A percentile compares a stretch with the other conserved stretches of the same genome.
These are phyloP conservation scores for Holocentrus rufus DNA, from an alignment of 2,797 vertebrate species.

Conservation along the genomic window DNA sequence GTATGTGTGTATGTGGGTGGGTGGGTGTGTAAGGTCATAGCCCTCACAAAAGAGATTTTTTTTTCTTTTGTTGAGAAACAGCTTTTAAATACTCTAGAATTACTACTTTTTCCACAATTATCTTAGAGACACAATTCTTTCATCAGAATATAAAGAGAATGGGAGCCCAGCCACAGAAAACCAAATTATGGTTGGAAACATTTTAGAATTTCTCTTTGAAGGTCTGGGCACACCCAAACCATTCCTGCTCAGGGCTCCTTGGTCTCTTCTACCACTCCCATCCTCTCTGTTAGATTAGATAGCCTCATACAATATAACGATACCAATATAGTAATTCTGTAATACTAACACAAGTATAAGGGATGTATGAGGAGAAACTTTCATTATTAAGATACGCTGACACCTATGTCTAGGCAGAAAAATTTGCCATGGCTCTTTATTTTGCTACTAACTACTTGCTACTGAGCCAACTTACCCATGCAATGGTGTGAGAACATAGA, in stretches of 20 bases:
- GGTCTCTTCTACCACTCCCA: too few relatives aligned
- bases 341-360: neutral
- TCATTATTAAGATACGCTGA: neutral
- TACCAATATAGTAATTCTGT: neutral
- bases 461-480: too few relatives aligned
- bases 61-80: neutral
- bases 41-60: neutral
- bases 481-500: too few relatives aligned
- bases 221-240: too few relatives aligned
- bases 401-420: neutral
- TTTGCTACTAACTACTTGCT: neutral
- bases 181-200: neutral
- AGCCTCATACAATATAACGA: too few relatives aligned
- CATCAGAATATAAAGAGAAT: neutral
- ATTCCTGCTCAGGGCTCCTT: too few relatives aligned
- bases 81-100: neutral
- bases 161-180: neutral
- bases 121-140: neutral
- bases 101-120: neutral
- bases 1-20: slow-evolving; percentile 10
- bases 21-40: neutral
- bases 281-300: too few relatives aligned
- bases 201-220: neutral
- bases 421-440: neutral
- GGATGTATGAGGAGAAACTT: neutral